Evolutionary conservation across 2,113 vertebrate genomes (phyloP), one percentile per base, ranked within the genome.

Genomic region (Urocolius indicus): DNA sequence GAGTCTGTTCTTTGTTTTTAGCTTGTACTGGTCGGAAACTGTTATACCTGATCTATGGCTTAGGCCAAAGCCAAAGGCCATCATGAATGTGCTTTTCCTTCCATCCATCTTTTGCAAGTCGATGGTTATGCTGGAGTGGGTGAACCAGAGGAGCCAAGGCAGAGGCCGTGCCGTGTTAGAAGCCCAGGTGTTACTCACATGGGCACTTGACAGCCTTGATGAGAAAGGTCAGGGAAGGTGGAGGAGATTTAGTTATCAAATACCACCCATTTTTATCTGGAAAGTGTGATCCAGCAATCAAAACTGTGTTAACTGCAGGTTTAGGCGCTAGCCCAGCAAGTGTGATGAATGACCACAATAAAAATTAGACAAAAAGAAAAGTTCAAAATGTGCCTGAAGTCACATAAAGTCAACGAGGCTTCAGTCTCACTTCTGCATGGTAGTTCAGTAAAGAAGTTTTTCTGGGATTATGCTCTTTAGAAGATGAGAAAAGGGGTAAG

Each of bases 21-120:
- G 13, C 32, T 52, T 87, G 20, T 57, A 2, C 30, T 72, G 34
- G 2, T 69, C 52, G 69, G 32, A 76, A 68, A 54, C 32, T 51
- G 22, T 69, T 65, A 13, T 11, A 87, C 32, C 18, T 62, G 20
- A 57, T 41, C 23, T 59, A 1, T n/a, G 17, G 5, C 48, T 22
- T 48, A 71, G 61, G 21, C 20, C 43, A 63, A 75, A 71, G 57
- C 57, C 46, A 29, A 34, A 73, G 52, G 23, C 13, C 32, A 34
- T 38, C 58, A 57, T 73, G 45, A 79, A 36, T 0, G 0, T 51
- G 13, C 21, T 85, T n/a, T n/a, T n/a, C n/a, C n/a, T n/a, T 48
- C 77, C 13, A 13, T 41, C 24, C 34, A 23, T 19, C 48, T 72
- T 63, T 30, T 24, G 12, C 62, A 71, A 16, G 32, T 14, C 1